A percentile compares a stretch with the other conserved stretches of the same genome.
These are phyloP conservation scores for Epinotia ramella DNA, from an alignment of 2,888 invertebrate genomes.

Conservation along the genomic window DNA sequence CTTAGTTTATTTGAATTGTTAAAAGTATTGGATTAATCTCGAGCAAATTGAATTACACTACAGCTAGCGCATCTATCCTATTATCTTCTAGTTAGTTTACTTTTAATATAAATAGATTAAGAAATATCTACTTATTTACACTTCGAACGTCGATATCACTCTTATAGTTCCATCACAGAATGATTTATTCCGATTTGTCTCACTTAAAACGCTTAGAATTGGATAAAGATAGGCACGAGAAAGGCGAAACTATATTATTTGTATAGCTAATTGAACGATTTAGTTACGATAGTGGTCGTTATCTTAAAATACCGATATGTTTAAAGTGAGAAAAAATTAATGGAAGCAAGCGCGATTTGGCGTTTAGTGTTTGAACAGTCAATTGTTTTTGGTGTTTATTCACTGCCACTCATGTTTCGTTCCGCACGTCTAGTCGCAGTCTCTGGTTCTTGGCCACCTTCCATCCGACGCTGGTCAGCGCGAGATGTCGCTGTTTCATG, in stretches of 20 bases:
- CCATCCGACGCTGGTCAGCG: constrained; percentile 76
- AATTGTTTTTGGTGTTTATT: constrained; percentile 53
- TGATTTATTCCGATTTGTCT: constrained; percentile 65
- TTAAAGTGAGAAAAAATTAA: constrained; percentile 71
- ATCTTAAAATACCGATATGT: constrained; percentile 79
- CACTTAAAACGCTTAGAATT: constrained; percentile 74
- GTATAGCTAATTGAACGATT: constrained; percentile 68
- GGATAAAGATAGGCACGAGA: constrained; percentile 79
- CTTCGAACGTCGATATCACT: constrained; percentile 68
- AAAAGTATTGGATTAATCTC: constrained; percentile 44
- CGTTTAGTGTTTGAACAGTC: constrained; percentile 61
- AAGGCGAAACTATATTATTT: constrained; percentile 74
- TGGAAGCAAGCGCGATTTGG: constrained; percentile 85
- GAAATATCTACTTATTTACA: constrained; percentile 64
- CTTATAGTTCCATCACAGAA: constrained; percentile 76
- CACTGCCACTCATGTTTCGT: constrained; percentile 77
- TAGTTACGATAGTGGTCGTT: constrained; percentile 66
- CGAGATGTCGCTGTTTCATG: constrained; percentile 79
- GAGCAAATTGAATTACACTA: constrained; percentile 55
- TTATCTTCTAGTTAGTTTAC: constrained; percentile 49
- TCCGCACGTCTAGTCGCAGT: constrained; percentile 81
- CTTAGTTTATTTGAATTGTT: constrained; percentile 40
- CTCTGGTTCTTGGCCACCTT: constrained; percentile 81
- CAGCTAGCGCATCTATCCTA: constrained; percentile 63
- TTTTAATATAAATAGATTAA: constrained; percentile 41